Evolutionary conservation across 1,140 invertebrate genomes (phyloP).

Genomic region (Apis mellifera): Amel_HAv3.1 CM009933.2:6743001-6743500

Average conservation of each 20-base stretch:
- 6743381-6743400: not conserved
- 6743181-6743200: constrained; percentile 29
- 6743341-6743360: not conserved
- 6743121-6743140: not conserved
- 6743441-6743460: not conserved
- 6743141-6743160: not conserved
- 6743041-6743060: too few species aligned
- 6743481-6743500: too few species aligned
- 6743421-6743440: constrained; percentile 17
- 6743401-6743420: not conserved
- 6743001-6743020: too few species aligned
- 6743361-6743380: not conserved
- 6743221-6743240: constrained; percentile 17
- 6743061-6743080: not conserved
- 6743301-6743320: not conserved
- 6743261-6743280: constrained; percentile 11
- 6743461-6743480: not conserved
- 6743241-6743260: not conserved
- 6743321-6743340: too few species aligned
- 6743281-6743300: not conserved
- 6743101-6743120: not conserved
- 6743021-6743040: too few species aligned
- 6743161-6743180: constrained; percentile 21
- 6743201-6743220: constrained; percentile 27
- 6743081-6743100: too few species aligned